Evolutionary conservation across 1,140 invertebrate genomes (phyloP).

Genomic region (Apis laboriosa): DNA sequence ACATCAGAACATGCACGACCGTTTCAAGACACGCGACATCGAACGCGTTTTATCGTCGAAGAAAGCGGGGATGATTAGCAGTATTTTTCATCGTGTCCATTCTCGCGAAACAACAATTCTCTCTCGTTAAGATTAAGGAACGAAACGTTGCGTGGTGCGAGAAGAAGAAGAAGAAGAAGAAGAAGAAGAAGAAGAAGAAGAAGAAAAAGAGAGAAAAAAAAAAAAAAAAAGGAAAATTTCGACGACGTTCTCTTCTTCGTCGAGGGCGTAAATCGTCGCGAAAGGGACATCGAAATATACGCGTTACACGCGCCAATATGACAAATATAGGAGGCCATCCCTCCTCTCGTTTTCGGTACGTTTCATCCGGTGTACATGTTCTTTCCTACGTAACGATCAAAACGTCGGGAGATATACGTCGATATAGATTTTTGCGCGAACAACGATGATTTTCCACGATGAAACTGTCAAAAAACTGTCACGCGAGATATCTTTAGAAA

Average conservation of each 20-base stretch:
- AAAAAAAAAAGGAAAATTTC: too few relatives aligned
- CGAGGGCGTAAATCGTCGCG: neutral
- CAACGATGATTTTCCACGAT: slow-evolving; percentile 45
- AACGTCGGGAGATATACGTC: slow-evolving; percentile 38
- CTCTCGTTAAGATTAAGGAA: too few relatives aligned
- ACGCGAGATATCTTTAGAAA: slow-evolving; percentile 61
- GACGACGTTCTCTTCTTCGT: too few relatives aligned
- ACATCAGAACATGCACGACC: slow-evolving; percentile 68
- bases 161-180: too few relatives aligned
- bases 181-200: neutral
- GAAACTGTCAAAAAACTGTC: slow-evolving; percentile 44
- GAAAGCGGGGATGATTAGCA: neutral
- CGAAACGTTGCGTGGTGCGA: neutral
- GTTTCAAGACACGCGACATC: neutral
- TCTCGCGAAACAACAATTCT: too few relatives aligned
- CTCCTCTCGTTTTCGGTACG: neutral
- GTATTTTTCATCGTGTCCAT: too few relatives aligned
- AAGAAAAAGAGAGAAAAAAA: too few relatives aligned
- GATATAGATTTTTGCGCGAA: slow-evolving; percentile 35
- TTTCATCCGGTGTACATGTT: slow-evolving; percentile 38
- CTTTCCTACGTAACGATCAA: slow-evolving; percentile 48
- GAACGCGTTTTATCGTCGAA: neutral
- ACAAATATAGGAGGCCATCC: neutral
- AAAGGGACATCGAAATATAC: too few relatives aligned
- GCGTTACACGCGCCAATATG: neutral